Conservation (phyloP, 2,113 vertebrate species). For the Chionodraco myersi region DNA sequence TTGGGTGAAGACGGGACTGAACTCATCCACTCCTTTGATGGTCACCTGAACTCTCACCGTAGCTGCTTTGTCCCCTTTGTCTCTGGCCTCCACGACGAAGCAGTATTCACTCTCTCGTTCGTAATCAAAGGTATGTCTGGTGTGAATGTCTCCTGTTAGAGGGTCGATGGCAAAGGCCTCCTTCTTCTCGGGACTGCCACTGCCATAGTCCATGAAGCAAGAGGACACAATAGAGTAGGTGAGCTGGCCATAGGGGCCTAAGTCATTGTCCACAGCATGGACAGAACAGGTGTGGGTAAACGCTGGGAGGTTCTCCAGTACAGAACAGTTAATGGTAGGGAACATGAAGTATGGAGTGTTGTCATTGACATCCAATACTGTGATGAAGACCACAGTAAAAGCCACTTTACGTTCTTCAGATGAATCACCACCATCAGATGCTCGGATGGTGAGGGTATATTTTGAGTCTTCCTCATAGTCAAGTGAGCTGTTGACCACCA, state of each 20-base stretch:
- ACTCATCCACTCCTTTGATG: constrained; percentile 92
- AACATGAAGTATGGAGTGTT: constrained; percentile 89
- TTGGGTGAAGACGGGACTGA: constrained; percentile 91
- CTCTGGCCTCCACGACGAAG: constrained; percentile 89
- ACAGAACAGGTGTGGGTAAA: constrained; percentile 87
- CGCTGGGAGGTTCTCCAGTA: constrained; percentile 88
- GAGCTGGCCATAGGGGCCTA: constrained; percentile 88
- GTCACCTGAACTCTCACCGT: constrained; percentile 85
- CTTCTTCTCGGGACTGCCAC: constrained; percentile 76
- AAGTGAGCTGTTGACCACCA: constrained; percentile 83
- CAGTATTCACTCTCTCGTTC: constrained; percentile 88
- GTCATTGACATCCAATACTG: constrained; percentile 92
- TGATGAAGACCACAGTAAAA: constrained; percentile 86
- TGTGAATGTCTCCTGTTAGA: constrained; percentile 89
- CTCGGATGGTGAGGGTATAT: constrained; percentile 88
- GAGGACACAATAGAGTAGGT: constrained; percentile 90
- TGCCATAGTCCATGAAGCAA: constrained; percentile 82
- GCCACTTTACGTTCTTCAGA: constrained; percentile 78
- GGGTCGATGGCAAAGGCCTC: constrained; percentile 89
- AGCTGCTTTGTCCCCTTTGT: constrained; percentile 87
- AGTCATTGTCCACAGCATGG: constrained; percentile 90
- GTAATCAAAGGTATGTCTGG: constrained; percentile 90
- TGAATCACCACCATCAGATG: constrained; percentile 81
- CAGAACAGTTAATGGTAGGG: constrained; percentile 83
- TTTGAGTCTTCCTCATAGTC: constrained; percentile 89